Conservation (phyloP, 2,113 vertebrate species). For the Agelaius phoeniceus region DNA sequence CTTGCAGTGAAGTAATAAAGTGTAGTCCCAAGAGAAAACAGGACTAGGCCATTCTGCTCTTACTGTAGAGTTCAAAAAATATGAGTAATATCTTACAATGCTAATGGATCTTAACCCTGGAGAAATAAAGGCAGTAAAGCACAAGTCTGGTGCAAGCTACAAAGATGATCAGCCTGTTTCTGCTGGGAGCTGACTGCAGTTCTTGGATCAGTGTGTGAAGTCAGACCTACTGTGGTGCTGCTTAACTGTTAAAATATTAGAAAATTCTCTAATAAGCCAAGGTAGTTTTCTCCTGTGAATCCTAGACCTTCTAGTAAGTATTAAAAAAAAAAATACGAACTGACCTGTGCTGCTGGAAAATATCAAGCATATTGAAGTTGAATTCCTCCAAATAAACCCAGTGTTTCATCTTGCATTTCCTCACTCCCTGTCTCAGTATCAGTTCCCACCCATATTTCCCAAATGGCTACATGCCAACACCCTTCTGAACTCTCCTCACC, state of each 20-base stretch:
- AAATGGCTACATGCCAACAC: neutral
- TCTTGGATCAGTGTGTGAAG: neutral
- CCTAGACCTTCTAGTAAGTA: neutral
- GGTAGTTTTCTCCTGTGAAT: neutral
- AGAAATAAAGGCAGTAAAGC: constrained; percentile 18
- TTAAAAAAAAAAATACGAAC: neutral
- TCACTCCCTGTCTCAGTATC: neutral
- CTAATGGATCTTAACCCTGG: neutral
- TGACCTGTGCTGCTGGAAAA: neutral
- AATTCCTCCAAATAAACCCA: neutral
- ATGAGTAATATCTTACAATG: neutral
- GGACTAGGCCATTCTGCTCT: neutral
- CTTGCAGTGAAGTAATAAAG: neutral
- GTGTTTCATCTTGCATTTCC: neutral
- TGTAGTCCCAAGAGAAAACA: neutral
- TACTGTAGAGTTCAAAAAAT: neutral
- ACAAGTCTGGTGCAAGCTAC: neutral
- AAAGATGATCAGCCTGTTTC: neutral
- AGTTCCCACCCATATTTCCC: neutral
- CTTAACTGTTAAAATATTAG: neutral
- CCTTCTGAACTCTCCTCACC: neutral
- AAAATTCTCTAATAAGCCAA: neutral
- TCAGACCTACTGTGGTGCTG: neutral
- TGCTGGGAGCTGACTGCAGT: neutral
- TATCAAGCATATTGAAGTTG: neutral